Percentiles rank a stretch among this genome's conserved stretches.
These are phyloP conservation scores for Aphidius ervi DNA, from an alignment of 1,140 invertebrate genomes.

Conservation along the genomic window DNA sequence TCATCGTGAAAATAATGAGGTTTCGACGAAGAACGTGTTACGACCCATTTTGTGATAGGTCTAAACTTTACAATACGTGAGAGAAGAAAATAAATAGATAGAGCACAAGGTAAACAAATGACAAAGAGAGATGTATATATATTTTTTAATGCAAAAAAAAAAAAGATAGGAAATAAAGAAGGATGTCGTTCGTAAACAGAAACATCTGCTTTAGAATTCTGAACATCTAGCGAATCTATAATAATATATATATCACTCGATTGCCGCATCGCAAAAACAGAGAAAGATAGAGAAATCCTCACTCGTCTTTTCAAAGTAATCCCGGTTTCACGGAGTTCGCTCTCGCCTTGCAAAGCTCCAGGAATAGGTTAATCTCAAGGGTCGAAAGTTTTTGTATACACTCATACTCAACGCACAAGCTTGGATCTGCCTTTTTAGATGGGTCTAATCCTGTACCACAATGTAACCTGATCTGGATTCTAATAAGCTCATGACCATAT, in stretches of 20 bases:
- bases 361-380: constrained; percentile 44
- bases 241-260: background rate
- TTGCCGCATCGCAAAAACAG: background rate
- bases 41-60: constrained; percentile 7
- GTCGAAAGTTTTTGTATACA: constrained; percentile 33
- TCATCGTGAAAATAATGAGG: constrained; percentile 31
- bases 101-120: too few species aligned
- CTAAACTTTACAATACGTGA: too few species aligned
- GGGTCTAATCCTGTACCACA: constrained; percentile 3
- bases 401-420: background rate
- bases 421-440: background rate
- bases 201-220: constrained; percentile 42
- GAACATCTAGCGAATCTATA: constrained; percentile 26
- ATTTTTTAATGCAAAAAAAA: background rate
- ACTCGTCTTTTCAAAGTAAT: constrained; percentile 10
- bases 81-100: too few species aligned
- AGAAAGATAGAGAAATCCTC: constrained; percentile 18
- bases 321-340: constrained; percentile 4
- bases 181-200: constrained; percentile 29
- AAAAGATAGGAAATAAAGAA: background rate
- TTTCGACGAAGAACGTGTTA: constrained; percentile 7
- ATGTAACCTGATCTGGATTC: background rate
- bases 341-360: constrained; percentile 9
- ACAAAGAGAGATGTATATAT: background rate
- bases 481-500: background rate